phyloP scores from a whole-genome alignment of 2,113 vertebrate genomes.

The Catharus minimus region DNA sequence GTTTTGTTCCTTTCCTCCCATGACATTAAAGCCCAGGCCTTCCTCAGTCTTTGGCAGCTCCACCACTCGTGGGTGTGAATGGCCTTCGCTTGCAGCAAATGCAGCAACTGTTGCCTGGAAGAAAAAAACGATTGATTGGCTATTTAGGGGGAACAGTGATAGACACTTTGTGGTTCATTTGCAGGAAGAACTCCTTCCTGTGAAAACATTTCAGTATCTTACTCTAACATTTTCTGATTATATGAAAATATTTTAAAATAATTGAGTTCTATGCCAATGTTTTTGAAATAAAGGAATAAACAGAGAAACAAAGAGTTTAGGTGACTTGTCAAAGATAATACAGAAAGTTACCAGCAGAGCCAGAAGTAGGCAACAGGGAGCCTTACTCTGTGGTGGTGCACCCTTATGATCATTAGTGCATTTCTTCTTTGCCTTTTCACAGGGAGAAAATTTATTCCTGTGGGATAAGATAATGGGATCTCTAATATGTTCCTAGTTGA shows the following conservation, averaged over 20 bases:
- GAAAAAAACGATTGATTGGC: conserved; percentile 11
- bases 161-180: not conserved
- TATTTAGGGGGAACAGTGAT: not conserved
- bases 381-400: not conserved
- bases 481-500: not conserved
- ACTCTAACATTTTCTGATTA: not conserved
- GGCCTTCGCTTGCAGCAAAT: conserved; percentile 97
- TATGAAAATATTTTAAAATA: not conserved
- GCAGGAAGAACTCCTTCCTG: not conserved
- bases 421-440: not conserved
- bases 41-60: conserved; percentile 98
- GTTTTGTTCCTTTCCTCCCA: conserved; percentile 99
- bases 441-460: not conserved
- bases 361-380: not conserved
- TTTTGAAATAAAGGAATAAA: conserved; percentile 23
- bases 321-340: not conserved
- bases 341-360: conserved; percentile 9
- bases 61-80: conserved; percentile 95
- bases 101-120: conserved; percentile 97
- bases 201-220: not conserved
- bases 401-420: not conserved
- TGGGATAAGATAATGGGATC: not conserved
- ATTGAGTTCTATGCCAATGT: not conserved
- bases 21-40: conserved; percentile 98
- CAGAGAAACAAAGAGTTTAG: not conserved